Evolutionary conservation across 35 echinoderm and acorn worm species (phyloP).

Genomic region (Anneissia japonica): DNA sequence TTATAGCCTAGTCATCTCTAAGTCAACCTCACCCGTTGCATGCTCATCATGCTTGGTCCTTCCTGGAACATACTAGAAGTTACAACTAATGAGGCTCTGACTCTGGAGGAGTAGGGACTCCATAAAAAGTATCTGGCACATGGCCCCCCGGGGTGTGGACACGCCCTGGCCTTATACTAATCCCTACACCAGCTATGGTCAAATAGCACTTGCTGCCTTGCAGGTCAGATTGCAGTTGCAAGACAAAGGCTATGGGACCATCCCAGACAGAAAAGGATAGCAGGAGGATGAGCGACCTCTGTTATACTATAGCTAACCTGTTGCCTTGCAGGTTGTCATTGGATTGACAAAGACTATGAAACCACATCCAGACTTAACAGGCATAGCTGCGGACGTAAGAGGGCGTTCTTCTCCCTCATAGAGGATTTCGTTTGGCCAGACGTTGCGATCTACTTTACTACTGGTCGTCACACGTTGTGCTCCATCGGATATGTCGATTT

Average conservation of each 20-base stretch:
- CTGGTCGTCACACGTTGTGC: neutral
- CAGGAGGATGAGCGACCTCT: neutral
- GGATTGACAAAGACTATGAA: neutral
- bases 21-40: no score
- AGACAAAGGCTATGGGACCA: neutral
- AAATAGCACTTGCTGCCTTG: no score
- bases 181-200: no score
- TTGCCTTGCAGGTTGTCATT: neutral
- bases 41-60: no score
- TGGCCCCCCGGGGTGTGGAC: no score
- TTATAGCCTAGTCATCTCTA: no score
- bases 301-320: neutral
- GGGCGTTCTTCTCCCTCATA: neutral
- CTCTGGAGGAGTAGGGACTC: no score
- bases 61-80: no score
- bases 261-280: neutral
- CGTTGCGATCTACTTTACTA: neutral
- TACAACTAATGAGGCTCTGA: no score
- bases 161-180: no score
- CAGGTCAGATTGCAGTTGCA: neutral
- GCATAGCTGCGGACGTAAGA: neutral
- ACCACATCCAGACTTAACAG: neutral
- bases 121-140: no score
- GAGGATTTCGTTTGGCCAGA: neutral
- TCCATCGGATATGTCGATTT: neutral